Conservation (phyloP, 2,888 invertebrate genomes). For the Drosophila limbata region DNA sequence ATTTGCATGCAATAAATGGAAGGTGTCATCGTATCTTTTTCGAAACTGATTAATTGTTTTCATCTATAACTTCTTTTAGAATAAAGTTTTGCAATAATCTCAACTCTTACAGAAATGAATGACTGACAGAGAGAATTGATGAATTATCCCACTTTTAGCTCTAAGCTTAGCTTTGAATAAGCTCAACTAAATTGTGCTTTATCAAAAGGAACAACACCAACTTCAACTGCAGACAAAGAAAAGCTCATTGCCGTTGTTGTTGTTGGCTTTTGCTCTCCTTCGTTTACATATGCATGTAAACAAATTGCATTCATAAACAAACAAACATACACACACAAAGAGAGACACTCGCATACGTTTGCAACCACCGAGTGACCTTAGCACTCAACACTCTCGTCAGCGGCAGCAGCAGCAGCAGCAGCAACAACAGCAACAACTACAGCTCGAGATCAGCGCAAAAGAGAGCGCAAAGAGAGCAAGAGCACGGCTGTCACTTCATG, state of each 20-base stretch:
- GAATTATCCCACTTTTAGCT: not conserved
- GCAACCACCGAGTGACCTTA: constrained; percentile 71
- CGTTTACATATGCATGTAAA: constrained; percentile 43
- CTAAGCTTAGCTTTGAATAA: not conserved
- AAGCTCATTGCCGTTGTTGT: constrained; percentile 26
- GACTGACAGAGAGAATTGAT: not conserved
- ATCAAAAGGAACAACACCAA: constrained; percentile 2
- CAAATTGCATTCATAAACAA: constrained; percentile 51
- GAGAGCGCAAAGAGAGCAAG: constrained; percentile 1
- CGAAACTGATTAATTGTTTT: constrained; percentile 21
- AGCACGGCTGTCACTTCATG: not conserved
- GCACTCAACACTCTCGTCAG: constrained; percentile 45
- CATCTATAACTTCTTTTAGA: constrained; percentile 3
- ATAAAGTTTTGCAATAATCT: not conserved
- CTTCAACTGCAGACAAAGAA: constrained; percentile 21
- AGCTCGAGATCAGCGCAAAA: constrained; percentile 15
- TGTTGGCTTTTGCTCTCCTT: constrained; percentile 19
- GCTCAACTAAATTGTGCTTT: constrained; percentile 3
- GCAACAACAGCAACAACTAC: constrained; percentile 14
- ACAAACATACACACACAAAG: constrained; percentile 13
- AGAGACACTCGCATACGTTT: constrained; percentile 12
- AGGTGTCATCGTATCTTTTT: constrained; percentile 34
- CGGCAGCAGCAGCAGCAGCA: constrained; percentile 20
- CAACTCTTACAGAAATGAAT: not conserved
- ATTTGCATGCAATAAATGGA: constrained; percentile 19